Conservation (phyloP, 2,888 invertebrate species). For the Cenopis cana region DNA sequence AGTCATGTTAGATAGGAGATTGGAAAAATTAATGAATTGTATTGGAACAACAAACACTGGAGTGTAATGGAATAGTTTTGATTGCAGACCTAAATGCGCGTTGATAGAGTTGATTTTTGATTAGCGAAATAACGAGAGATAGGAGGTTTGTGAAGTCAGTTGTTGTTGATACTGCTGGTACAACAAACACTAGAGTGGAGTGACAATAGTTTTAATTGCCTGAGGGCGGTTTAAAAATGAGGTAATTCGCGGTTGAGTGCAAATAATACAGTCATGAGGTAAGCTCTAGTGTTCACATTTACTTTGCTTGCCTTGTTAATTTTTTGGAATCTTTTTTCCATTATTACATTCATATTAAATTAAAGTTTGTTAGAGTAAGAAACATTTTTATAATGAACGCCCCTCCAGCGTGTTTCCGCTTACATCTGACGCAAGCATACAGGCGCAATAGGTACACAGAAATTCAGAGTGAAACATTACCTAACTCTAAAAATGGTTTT, state of each 20-base stretch:
- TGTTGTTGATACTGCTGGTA: slow-evolving; percentile 12
- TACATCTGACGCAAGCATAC: too few species aligned
- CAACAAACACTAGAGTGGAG: slow-evolving; percentile 35
- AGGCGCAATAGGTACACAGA: too few species aligned
- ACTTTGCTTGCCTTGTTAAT: slow-evolving; percentile 7
- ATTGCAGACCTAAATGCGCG: not conserved
- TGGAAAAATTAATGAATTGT: not conserved
- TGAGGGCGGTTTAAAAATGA: slow-evolving; percentile 27
- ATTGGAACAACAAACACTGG: slow-evolving; percentile 4
- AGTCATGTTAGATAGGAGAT: not conserved
- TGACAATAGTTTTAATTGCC: slow-evolving; percentile 38
- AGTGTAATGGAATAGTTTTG: not conserved
- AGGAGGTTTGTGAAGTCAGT: slow-evolving; percentile 5
- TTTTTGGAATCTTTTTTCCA: too few species aligned
- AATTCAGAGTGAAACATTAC: too few species aligned
- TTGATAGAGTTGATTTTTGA: slow-evolving; percentile 4
- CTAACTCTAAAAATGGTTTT: too few species aligned
- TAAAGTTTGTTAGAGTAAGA: too few species aligned
- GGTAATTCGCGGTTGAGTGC: slow-evolving; percentile 22
- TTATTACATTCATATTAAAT: too few species aligned
- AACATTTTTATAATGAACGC: too few species aligned
- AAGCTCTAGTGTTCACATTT: slow-evolving; percentile 20
- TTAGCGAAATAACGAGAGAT: not conserved
- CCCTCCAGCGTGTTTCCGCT: too few species aligned
- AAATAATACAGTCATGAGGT: slow-evolving; percentile 5